Conservation (phyloP, 2,113 vertebrate species). For the Silurus asotus region DNA sequence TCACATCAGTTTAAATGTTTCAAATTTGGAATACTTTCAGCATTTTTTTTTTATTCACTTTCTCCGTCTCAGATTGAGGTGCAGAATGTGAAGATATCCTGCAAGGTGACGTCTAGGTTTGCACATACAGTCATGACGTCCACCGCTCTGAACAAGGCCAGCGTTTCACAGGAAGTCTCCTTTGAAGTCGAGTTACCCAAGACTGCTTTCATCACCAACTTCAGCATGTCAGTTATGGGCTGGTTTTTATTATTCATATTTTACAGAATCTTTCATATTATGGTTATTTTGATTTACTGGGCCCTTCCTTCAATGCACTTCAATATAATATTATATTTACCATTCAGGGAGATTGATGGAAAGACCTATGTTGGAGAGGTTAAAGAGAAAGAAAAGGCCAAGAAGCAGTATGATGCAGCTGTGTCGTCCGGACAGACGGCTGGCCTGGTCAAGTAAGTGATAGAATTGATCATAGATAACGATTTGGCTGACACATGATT, state of each 20-base stretch:
- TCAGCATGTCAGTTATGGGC: conserved; percentile 83
- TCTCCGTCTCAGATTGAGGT: conserved; percentile 57
- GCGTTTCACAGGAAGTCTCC: conserved; percentile 78
- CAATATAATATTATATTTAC: neutral
- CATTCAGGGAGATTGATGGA: conserved; percentile 80
- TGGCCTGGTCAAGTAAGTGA: conserved; percentile 86
- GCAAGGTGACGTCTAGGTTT: conserved; percentile 84
- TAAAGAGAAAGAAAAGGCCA: conserved; percentile 87
- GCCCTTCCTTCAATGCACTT: neutral
- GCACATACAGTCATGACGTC: conserved; percentile 90
- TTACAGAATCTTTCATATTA: neutral
- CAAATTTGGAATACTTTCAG: neutral
- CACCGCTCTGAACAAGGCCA: conserved; percentile 80
- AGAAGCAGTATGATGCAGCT: conserved; percentile 85
- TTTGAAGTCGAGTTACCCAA: conserved; percentile 93
- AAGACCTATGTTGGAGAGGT: conserved; percentile 80
- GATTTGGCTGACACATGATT: neutral
- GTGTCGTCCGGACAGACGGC: conserved; percentile 85
- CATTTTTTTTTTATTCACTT: neutral
- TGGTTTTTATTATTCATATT: neutral
- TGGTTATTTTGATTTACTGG: neutral
- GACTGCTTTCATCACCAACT: conserved; percentile 93
- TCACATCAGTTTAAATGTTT: too few relatives aligned
- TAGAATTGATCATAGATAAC: neutral
- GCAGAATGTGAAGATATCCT: conserved; percentile 80